A percentile compares a stretch with the other conserved stretches of the same genome.
These are phyloP conservation scores for Pangasius mekongensis DNA, from an alignment of 2,797 vertebrate genomes.

Conservation along the genomic window DNA sequence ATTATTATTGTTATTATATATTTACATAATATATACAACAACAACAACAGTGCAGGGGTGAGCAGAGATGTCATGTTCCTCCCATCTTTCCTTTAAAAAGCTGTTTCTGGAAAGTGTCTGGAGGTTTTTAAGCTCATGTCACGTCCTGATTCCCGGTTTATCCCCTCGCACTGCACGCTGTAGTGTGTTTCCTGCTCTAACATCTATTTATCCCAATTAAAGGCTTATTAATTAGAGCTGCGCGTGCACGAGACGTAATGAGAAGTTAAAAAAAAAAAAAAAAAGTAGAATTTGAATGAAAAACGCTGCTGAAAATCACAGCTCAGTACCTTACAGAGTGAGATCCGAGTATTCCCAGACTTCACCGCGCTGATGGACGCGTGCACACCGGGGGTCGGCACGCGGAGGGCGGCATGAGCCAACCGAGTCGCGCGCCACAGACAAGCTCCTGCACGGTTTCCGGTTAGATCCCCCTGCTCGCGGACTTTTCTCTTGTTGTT, in stretches of 20 bases:
- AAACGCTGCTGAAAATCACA: not conserved
- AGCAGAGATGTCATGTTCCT: too few species aligned
- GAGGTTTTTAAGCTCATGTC: not conserved
- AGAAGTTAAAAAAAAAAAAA: not conserved
- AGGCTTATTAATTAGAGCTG: not conserved
- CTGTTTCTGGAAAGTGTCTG: not conserved
- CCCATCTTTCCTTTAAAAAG: not conserved
- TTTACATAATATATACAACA: not conserved
- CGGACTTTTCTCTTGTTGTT: not conserved
- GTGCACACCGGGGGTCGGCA: not conserved
- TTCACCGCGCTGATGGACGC: not conserved
- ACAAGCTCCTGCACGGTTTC: not conserved
- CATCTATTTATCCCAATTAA: not conserved
- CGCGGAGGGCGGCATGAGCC: slow-evolving; percentile 10
- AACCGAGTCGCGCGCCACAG: not conserved
- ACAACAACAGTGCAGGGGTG: not conserved
- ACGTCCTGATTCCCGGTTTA: not conserved
- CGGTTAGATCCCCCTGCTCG: not conserved
- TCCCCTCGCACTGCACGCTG: accelerated
- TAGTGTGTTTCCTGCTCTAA: not conserved
- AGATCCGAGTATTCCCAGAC: not conserved
- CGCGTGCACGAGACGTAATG: not conserved
- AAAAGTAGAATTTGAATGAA: not conserved
- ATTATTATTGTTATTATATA: not conserved
- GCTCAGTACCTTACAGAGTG: not conserved